Evolutionary conservation across 1,140 invertebrate genomes (phyloP).

Genomic region (Drosophila suzukii): DNA sequence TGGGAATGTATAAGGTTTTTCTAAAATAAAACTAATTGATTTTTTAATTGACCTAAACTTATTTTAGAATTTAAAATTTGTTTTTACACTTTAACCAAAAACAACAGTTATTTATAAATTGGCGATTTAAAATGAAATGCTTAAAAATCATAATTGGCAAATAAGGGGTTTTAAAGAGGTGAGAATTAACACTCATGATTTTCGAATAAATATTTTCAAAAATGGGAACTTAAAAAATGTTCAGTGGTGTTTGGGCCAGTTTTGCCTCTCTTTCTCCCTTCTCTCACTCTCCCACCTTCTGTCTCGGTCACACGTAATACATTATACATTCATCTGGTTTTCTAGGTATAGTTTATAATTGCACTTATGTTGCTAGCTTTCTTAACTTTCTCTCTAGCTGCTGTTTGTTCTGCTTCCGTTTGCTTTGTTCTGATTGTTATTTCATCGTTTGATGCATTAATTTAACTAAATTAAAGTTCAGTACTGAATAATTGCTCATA

Average conservation of each 20-base stretch:
- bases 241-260: background rate
- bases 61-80: background rate
- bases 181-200: background rate
- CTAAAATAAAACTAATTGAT: background rate
- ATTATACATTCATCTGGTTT: slow-evolving; percentile 10
- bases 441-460: slow-evolving; percentile 42
- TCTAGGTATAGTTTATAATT: slow-evolving; percentile 53
- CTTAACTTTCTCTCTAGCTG: slow-evolving; percentile 25
- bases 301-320: background rate
- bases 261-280: slow-evolving; percentile 2
- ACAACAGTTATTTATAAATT: background rate
- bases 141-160: no score
- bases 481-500: slow-evolving; percentile 58
- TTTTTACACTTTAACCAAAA: background rate
- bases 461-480: slow-evolving; percentile 67
- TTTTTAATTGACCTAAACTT: background rate
- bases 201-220: no score
- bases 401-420: slow-evolving; percentile 33
- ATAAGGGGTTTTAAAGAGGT: background rate
- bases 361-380: slow-evolving; percentile 69
- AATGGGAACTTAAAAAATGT: background rate
- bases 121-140: no score
- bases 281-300: background rate
- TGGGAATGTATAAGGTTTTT: slow-evolving; percentile 1
- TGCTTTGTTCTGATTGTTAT: slow-evolving; percentile 39